phyloP scores from a whole-genome alignment of 2,888 invertebrate genomes.

The Hirudinaria manillensis region DNA sequence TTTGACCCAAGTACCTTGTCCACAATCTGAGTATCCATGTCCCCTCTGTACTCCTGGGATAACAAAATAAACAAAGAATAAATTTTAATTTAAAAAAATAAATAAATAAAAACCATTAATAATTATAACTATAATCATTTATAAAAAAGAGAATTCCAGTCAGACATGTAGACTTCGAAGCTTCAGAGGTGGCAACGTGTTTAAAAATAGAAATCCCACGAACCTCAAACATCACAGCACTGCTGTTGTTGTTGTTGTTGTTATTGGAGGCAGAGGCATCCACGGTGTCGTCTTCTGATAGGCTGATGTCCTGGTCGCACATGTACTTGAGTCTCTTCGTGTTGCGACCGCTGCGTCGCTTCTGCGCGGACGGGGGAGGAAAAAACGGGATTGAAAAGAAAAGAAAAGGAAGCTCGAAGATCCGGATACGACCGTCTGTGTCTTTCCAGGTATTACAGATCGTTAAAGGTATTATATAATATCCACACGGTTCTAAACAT shows the following conservation, averaged over 20 bases:
- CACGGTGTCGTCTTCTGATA: conserved; percentile 46
- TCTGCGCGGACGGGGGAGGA: no score
- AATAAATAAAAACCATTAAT: no score
- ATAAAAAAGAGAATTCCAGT: no score
- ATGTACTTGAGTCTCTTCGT: conserved; percentile 53
- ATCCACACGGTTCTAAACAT: no score
- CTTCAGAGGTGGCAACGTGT: neutral
- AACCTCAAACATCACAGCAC: neutral
- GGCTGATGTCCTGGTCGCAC: conserved; percentile 51
- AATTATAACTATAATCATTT: no score
- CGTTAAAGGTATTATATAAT: no score
- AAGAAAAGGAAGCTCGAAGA: no score
- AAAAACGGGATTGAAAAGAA: no score
- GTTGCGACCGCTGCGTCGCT: conserved; percentile 50
- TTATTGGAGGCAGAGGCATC: neutral
- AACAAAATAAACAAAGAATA: no score
- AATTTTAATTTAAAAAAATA: no score
- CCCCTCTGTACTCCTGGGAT: conserved; percentile 43
- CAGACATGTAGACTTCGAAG: neutral
- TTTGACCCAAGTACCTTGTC: conserved; percentile 53
- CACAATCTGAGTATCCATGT: conserved; percentile 51
- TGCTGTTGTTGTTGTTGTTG: neutral
- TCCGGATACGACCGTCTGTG: no score
- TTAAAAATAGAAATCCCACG: neutral
- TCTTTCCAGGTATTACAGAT: no score